Base-by-base conservation (phyloP, 2,888 invertebrate species). In the Tribolium freemani region DNA sequence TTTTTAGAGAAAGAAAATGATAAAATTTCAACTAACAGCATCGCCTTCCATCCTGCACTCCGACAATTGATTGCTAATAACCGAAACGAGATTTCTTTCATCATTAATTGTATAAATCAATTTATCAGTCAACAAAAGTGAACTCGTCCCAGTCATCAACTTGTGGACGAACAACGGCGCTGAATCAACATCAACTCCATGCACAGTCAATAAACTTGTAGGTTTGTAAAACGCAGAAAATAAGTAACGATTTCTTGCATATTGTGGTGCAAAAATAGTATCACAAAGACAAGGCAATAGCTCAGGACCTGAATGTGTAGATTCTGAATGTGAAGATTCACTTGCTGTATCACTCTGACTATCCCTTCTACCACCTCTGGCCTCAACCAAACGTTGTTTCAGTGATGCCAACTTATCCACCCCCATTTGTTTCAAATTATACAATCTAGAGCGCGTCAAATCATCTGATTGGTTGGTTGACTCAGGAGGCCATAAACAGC, bases 101-200 rank as follows among this genome's bases (percentile, higher is more conserved):
- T 84, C 81, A 80, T 90, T 89, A 53, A 90, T 87, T 53, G 90
- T 88, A 82, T 91, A 93, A 79, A 93, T 90, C 74, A 94, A 87
- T 79, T 90, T 89, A 81, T 92, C 92, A 26, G 93, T 91, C 60
- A 93, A 88, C 72, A 93, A 85, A 78, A 93, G 87, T 75, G 90
- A 89, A 78, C 88, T 87, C 79, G 90, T 90, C 67, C 89, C 88
- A 45, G 89, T 87, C 48, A 92, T 91, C 78, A 94, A 87, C 86
- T 92, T 92, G 83, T 93, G 92, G 56, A 92, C 88, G 84, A 90
- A 92, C 69, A 93, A 84, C 8, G 93, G 93, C 72, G 90, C 90
- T 69, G 91, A 87, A 79, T 91, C 91, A 57, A 92, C 88, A 82
- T 91, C 90, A 76, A 91, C 90, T 79, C 90, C 90, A 83, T 93